Percentiles rank a stretch among this genome's conserved stretches.
Conservation (phyloP, 2,797 vertebrate genomes). For the Jordanella pulchra region DNA sequence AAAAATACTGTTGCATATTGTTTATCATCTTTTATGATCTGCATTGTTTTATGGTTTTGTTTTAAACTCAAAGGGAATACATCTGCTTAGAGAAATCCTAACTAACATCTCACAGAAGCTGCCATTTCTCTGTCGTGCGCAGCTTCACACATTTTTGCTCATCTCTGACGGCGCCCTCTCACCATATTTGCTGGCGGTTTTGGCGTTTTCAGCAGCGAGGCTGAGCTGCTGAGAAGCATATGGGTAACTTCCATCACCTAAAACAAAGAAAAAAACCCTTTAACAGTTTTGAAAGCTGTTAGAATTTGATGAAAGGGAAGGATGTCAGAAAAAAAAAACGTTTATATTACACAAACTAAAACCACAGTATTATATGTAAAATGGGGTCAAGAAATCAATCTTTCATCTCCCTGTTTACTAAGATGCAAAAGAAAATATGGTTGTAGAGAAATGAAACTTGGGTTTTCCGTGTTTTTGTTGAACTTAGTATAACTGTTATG, state of each 20-base stretch:
- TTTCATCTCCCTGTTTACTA: not conserved
- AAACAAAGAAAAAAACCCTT: not conserved
- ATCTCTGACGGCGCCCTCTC: conserved; percentile 32
- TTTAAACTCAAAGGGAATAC: not conserved
- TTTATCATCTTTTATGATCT: not conserved
- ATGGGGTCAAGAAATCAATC: not conserved
- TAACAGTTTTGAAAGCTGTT: not conserved
- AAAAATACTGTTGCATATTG: not conserved
- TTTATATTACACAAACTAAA: not conserved
- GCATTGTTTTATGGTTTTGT: not conserved
- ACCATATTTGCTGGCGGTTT: conserved; percentile 77
- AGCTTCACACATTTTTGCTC: conserved; percentile 11
- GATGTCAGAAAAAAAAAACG: not conserved
- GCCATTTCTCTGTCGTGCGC: conserved; percentile 1
- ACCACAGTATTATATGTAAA: not conserved
- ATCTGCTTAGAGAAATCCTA: not conserved
- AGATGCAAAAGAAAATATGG: not conserved
- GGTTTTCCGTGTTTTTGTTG: not conserved
- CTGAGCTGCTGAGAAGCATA: conserved; percentile 71
- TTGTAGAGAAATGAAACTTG: not conserved
- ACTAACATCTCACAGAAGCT: not conserved
- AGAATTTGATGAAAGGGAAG: not conserved
- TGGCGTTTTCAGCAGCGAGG: conserved; percentile 67
- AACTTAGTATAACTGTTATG: not conserved
- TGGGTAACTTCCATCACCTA: conserved; percentile 73